phyloP scores from a whole-genome alignment of 2,888 invertebrate species.

The Pterobdella sp. region DNA sequence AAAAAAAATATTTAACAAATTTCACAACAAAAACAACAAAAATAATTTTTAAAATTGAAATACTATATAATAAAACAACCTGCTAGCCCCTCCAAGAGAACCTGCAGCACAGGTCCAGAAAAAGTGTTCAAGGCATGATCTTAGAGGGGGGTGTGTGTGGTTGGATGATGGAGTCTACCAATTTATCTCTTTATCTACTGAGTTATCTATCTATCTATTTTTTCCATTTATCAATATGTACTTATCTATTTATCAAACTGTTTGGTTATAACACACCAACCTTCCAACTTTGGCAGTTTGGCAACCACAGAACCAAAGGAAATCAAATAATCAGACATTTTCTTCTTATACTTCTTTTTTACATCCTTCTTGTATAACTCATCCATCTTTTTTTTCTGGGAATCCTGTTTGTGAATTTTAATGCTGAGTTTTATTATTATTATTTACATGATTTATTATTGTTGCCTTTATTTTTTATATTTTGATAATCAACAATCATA shows the following conservation, averaged over 20 bases:
- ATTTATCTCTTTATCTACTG: neutral
- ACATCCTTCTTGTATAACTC: neutral
- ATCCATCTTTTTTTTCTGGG: neutral
- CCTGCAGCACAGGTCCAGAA: neutral
- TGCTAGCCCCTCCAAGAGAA: neutral
- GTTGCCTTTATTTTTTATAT: too few species aligned
- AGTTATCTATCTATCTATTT: neutral
- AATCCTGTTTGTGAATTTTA: neutral
- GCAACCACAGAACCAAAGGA: neutral
- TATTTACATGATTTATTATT: neutral
- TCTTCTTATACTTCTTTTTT: neutral
- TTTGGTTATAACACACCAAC: too few species aligned
- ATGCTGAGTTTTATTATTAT: neutral
- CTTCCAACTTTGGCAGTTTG: neutral
- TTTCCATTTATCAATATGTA: neutral
- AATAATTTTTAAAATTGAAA: neutral
- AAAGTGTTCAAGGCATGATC: conserved; percentile 10
- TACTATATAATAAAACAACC: neutral
- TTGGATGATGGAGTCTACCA: too few species aligned
- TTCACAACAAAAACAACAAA: neutral
- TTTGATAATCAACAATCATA: too few species aligned
- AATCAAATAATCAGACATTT: neutral
- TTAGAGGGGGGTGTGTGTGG: too few species aligned
- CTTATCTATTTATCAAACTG: too few species aligned
- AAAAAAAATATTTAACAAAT: neutral